Base-by-base conservation (phyloP, 2,888 invertebrate genomes). In the Mallateleia sp. region DNA sequence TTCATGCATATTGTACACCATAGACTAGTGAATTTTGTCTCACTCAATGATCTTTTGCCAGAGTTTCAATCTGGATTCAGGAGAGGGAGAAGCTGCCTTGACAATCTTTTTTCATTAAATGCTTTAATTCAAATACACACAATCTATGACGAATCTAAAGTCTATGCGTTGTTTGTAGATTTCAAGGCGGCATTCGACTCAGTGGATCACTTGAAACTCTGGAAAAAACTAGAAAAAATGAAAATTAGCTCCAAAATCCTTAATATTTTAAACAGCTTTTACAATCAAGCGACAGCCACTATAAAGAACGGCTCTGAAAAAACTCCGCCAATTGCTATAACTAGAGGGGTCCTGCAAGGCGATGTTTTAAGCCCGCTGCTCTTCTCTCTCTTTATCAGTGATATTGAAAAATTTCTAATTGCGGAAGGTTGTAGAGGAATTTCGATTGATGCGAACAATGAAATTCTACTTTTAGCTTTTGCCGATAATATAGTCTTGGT, bases 131-230 rank as follows among this genome's bases (percentile, higher is more conserved):
- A 74, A 32, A 60, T 77, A 24, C 20, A 42, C n/a, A 20, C 32
- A 38, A n/a, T 24, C 20, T 7, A 14, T 7, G 6, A 32, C 14
- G 7, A 66, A 66, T 32, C 64, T 34, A 64, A 56, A 18, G 5
- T 77, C 3, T 75, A 20, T 18, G 75, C 75, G 18, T n/a, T 24
- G 2, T 75, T 75, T 54, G 54, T 75, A 2, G 75, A 75, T 22
- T 75, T 75, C 38, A 54, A 54, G 11, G 15, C 42, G 0, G 75
- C 52, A n/a, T 75, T 75, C 4, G 64, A 62, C 42, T 54, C 75
- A 7, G 25, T 75, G 7, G 38, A 64, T 7, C 64, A 75, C 15
- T 15, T 11, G 11, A 7, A 22, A 6, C 20, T 74, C 1, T 74
- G 74, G 50, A n/a, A 32, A 22, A 60, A 74, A 24, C 24, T 74